A percentile compares a stretch with the other conserved stretches of the same genome.
phyloP scores from a whole-genome alignment of 2,113 vertebrate genomes.

The Noctilio leporinus region DNA sequence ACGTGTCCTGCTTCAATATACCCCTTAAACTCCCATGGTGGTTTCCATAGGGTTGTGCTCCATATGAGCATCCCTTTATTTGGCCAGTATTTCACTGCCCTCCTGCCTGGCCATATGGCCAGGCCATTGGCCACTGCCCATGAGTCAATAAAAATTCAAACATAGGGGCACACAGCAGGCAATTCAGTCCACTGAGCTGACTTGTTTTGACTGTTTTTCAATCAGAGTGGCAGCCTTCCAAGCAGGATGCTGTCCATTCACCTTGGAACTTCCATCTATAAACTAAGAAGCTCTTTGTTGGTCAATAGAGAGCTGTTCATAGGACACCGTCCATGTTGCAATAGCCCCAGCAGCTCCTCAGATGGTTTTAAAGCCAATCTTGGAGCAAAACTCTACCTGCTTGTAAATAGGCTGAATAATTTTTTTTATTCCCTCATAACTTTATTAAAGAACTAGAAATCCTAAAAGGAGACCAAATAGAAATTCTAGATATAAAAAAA shows the following conservation, averaged over 20 bases:
- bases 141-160: neutral
- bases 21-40: neutral
- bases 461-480: neutral
- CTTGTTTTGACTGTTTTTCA: neutral
- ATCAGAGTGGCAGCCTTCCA: neutral
- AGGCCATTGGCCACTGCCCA: neutral
- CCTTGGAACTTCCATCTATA: neutral
- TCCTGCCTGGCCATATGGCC: neutral
- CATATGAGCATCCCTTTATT: neutral
- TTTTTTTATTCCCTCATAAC: neutral
- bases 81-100: neutral
- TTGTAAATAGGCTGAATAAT: neutral
- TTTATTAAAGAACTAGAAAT: neutral
- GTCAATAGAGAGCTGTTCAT: neutral
- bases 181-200: neutral
- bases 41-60: neutral
- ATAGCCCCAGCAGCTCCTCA: neutral
- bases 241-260: neutral
- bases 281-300: neutral
- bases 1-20: neutral
- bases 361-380: neutral
- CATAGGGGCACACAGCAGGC: neutral
- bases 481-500: neutral
- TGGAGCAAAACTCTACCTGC: neutral
- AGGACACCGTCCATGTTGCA: neutral